Conservation (phyloP, 2,113 vertebrate genomes). For the Ahaetulla prasina region DNA sequence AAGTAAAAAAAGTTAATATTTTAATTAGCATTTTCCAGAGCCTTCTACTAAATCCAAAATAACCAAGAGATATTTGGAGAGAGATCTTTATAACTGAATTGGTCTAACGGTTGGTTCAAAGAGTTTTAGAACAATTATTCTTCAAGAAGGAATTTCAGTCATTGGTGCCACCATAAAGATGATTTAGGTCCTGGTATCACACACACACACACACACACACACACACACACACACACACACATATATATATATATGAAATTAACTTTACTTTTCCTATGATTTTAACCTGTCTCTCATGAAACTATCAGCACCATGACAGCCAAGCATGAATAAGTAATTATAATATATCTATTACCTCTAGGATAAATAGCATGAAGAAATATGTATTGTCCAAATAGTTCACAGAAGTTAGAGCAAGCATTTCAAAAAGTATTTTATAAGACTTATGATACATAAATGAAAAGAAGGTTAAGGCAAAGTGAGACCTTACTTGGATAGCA, state of each 20-base stretch:
- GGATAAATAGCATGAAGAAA: not conserved
- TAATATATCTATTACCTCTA: not conserved
- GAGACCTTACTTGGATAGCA: constrained; percentile 85
- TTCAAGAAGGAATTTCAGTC: not conserved
- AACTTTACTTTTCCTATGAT: not conserved
- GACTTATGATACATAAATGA: not conserved
- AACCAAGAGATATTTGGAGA: not conserved
- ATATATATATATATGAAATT: not conserved
- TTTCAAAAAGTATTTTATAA: not conserved
- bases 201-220: too few species aligned
- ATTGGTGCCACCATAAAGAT: not conserved
- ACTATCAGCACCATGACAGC: not conserved
- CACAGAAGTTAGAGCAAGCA: not conserved
- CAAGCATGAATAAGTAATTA: not conserved
- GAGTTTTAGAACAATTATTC: not conserved
- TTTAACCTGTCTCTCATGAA: not conserved
- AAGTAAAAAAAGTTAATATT: not conserved
- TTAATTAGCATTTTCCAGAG: not conserved
- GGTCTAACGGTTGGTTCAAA: not conserved
- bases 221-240: too few species aligned
- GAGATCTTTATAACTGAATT: not conserved
- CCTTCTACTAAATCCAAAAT: not conserved
- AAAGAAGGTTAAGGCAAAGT: not conserved
- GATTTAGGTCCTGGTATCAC: too few species aligned
- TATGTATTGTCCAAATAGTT: not conserved